Evolutionary conservation across 1,140 invertebrate species (phyloP).

Genomic region (Venustaconcha ellipsiformis): DNA sequence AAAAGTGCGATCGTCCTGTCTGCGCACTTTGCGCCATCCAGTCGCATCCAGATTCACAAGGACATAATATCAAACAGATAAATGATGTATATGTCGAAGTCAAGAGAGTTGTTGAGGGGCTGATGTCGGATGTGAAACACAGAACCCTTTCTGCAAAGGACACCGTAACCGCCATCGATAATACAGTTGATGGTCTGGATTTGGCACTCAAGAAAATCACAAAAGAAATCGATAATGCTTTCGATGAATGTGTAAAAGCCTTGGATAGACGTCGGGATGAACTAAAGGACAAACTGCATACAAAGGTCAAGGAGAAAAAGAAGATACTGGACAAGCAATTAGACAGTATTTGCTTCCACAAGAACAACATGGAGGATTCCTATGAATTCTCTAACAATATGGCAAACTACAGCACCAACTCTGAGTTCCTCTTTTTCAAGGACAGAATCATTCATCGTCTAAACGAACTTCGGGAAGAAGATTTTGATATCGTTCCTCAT

Average conservation of each 20-base stretch:
- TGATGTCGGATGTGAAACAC: conserved; percentile 33
- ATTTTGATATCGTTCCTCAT: conserved; percentile 30
- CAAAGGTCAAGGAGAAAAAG: conserved; percentile 19
- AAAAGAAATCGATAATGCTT: conserved; percentile 17
- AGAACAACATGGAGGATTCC: conserved; percentile 25
- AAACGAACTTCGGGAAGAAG: conserved; percentile 26
- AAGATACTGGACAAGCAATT: conserved; percentile 23
- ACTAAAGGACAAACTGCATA: conserved; percentile 25
- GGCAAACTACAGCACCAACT: conserved; percentile 20
- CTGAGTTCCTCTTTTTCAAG: conserved; percentile 26
- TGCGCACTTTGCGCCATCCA: conserved; percentile 27
- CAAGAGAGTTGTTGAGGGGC: conserved; percentile 14
- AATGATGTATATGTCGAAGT: conserved; percentile 28
- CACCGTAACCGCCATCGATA: conserved; percentile 20
- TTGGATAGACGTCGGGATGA: conserved; percentile 22
- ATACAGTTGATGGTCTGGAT: conserved; percentile 14
- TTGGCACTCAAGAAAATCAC: conserved; percentile 8
- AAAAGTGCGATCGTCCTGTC: conserved; percentile 17
- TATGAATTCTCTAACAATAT: conserved; percentile 28
- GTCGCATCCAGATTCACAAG: conserved; percentile 27
- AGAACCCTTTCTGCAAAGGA: conserved; percentile 27
- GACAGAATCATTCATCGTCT: conserved; percentile 24
- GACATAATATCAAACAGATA: conserved; percentile 25
- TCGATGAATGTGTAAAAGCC: conserved; percentile 21
- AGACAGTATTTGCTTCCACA: conserved; percentile 27